Conservation (phyloP, 2,113 vertebrate species). For the Hydropotes inermis region DNA sequence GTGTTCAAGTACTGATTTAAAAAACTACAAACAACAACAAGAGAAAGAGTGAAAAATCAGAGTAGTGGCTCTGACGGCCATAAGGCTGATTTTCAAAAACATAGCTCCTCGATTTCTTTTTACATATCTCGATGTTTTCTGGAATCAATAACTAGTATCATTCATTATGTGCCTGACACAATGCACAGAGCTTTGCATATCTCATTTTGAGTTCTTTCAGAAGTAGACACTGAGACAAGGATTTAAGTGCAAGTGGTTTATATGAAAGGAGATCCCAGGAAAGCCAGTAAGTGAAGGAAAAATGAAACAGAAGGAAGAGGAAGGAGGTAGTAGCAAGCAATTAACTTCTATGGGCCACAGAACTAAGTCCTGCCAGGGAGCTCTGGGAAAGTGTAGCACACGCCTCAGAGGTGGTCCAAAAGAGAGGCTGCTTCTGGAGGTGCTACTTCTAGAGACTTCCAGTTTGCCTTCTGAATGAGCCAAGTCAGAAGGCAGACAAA, state of each 20-base stretch:
- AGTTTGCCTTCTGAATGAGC: neutral
- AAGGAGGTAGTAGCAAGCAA: neutral
- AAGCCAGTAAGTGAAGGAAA: neutral
- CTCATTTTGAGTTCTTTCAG: neutral
- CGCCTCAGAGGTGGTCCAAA: neutral
- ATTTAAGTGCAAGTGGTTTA: neutral
- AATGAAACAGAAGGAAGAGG: neutral
- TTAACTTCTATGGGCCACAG: neutral
- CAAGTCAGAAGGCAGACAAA: neutral
- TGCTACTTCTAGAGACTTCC: neutral
- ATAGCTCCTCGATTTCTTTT: neutral
- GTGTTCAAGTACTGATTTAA: neutral
- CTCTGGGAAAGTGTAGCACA: neutral
- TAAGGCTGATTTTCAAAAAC: conserved; percentile 7
- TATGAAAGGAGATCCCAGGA: neutral
- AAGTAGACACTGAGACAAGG: conserved; percentile 1
- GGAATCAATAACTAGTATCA: conserved; percentile 12
- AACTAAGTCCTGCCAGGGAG: neutral
- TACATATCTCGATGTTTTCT: neutral
- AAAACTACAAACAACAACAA: neutral
- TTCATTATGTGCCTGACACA: neutral
- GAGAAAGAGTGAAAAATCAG: neutral
- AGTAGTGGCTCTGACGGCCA: neutral
- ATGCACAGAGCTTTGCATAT: neutral
- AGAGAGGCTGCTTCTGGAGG: neutral